These are phyloP conservation scores for Hippocampus kuda DNA, from an alignment of 2,797 vertebrate species.

Conservation along the genomic window DNA sequence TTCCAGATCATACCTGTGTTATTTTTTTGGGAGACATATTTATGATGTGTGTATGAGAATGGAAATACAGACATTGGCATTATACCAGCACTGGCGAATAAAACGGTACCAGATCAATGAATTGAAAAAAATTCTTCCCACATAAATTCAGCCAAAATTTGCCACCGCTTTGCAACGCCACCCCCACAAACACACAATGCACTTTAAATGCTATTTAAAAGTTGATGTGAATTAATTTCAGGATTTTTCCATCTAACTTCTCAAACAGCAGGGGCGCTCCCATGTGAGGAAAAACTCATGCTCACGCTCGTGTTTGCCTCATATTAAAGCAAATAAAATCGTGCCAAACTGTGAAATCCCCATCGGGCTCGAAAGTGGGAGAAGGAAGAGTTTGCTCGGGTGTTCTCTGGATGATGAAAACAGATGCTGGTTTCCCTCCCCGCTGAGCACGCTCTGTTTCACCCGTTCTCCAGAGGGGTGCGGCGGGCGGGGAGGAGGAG, in stretches of 20 bases:
- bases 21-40: no score
- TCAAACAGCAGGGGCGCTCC: neutral
- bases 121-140: neutral
- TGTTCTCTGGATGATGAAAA: slow-evolving; percentile 14
- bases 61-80: neutral
- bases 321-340: neutral
- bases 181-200: neutral
- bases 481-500: neutral
- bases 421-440: slow-evolving; percentile 10
- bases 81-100: neutral
- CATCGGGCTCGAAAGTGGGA: neutral
- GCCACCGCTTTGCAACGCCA: no score
- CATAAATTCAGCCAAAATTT: neutral
- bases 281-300: neutral
- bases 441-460: slow-evolving; percentile 7
- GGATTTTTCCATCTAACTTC: neutral
- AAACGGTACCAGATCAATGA: neutral
- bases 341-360: slow-evolving; percentile 3
- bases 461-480: neutral
- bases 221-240: neutral
- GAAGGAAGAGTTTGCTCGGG: slow-evolving; percentile 1
- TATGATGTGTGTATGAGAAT: neutral
- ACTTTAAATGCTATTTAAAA: neutral
- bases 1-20: neutral
- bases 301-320: neutral